Conservation (phyloP, 2,113 vertebrate species). For the Myiozetetes cayanensis region DNA sequence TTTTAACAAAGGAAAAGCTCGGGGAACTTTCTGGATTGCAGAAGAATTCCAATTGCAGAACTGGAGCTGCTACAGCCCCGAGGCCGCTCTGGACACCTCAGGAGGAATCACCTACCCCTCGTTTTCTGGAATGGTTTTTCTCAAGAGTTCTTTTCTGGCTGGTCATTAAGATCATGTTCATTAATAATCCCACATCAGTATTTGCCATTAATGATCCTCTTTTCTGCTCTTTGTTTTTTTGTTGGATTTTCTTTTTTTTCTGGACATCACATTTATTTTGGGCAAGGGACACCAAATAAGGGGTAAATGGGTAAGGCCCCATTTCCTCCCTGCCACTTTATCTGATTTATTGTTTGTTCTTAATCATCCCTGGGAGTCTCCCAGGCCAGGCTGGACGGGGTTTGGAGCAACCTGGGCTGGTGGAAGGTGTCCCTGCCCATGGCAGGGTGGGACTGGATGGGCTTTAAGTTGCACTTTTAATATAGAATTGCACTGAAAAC, state of each 20-base stretch:
- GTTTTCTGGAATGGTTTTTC: not conserved
- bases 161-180: not conserved
- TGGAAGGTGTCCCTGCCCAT: not conserved
- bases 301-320: too few species aligned
- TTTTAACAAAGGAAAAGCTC: not conserved
- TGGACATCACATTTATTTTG: not conserved
- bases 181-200: not conserved
- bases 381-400: not conserved
- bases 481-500: not conserved
- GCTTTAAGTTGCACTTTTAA: not conserved
- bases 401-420: not conserved
- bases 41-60: not conserved
- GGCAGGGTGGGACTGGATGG: not conserved
- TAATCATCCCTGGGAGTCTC: not conserved
- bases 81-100: not conserved
- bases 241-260: not conserved
- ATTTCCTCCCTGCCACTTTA: not conserved
- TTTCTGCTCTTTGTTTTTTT: not conserved
- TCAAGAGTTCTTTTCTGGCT: not conserved
- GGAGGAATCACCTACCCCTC: not conserved
- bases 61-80: not conserved
- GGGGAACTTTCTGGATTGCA: not conserved
- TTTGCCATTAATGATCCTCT: not conserved
- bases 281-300: not conserved
- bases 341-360: not conserved